Evolutionary conservation across 2,888 invertebrate species (phyloP), one percentile per base, ranked within the genome.

Genomic region (Platypus cylindrus): DNA sequence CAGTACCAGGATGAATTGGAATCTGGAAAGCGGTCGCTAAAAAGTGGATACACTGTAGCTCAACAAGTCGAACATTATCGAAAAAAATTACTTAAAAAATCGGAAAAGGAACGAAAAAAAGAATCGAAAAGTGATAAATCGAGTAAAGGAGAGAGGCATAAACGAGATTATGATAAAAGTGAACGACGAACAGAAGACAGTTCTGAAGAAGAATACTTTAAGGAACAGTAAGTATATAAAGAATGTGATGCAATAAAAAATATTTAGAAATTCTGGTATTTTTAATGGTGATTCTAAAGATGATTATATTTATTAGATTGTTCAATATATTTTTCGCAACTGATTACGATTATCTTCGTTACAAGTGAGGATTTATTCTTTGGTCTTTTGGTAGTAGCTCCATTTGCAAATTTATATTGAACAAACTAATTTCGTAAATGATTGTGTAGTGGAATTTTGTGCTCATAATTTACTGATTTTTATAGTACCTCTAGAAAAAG

Each of bases 1-100:
- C 85, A 87, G 58, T 95, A 91, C 67, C 90, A 91, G 62, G 95
- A 95, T 66, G 94, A 94, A 60, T 62, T 95, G 48, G 95, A 95
- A 65, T 78, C 79, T 2, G 93, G 93, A 1, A 71, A 75, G 50
- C 69, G 82, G 38, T 69, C 71, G 20, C 57, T 81, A 14, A 79
- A 84, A 49, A 61, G 74, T 30, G 84, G 77, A 4, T 81, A 85
- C 72, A 70, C 78, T 5, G 66, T 86, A 43, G 62, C 71, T 28
- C 80, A 85, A 54, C 91, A 94, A 66, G 80, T 93, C 17, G 83
- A 89, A 54, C 84, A 90, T 64, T 93, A 90, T 62, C 66, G 94
- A 18, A 71, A 84, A 50, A 91, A 91, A 59, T 71, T 95, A 36
- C 71, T 93, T 44, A 77, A 80, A 58, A 89, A 86, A 73, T 55